These are phyloP conservation scores for Nysson spinosus DNA, from an alignment of 2,888 invertebrate genomes.

Conservation along the genomic window DNA sequence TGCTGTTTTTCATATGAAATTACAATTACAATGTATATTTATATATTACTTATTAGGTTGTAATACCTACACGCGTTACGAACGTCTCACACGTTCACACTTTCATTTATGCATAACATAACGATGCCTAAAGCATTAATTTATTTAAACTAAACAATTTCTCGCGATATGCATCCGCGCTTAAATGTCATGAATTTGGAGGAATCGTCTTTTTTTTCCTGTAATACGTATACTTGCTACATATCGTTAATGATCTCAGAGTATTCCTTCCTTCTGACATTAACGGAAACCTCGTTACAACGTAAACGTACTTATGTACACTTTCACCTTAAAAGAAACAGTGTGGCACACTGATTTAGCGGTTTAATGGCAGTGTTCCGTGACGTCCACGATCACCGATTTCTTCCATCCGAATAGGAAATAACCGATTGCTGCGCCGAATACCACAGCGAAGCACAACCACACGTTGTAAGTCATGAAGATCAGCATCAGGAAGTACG, in stretches of 20 bases:
- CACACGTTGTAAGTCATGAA: constrained; percentile 98
- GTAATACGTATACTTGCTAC: constrained; percentile 9
- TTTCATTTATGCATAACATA: constrained; percentile 36
- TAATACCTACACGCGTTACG: constrained; percentile 10
- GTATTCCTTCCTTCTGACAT: not conserved
- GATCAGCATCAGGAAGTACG: constrained; percentile 96
- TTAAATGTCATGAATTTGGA: constrained; percentile 37
- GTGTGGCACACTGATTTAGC: constrained; percentile 34
- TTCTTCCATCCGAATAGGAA: constrained; percentile 98
- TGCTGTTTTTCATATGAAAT: constrained; percentile 25
- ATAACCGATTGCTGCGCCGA: constrained; percentile 94
- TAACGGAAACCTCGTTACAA: constrained; percentile 21
- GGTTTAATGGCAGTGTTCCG: constrained; percentile 93
- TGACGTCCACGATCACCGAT: constrained; percentile 94
- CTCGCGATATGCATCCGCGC: constrained; percentile 12
- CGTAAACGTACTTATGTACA: constrained; percentile 32
- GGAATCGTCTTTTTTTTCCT: constrained; percentile 11
- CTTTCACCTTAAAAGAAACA: constrained; percentile 17
- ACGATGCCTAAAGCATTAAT: constrained; percentile 34
- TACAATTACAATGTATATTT: not conserved
- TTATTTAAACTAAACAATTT: constrained; percentile 12
- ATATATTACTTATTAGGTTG: constrained; percentile 1
- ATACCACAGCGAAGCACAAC: constrained; percentile 92
- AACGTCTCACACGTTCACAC: constrained; percentile 11
- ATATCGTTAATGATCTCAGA: constrained; percentile 9